Evolutionary conservation across 1,140 invertebrate genomes (phyloP).

Genomic region (Polyergus mexicanus): DNA sequence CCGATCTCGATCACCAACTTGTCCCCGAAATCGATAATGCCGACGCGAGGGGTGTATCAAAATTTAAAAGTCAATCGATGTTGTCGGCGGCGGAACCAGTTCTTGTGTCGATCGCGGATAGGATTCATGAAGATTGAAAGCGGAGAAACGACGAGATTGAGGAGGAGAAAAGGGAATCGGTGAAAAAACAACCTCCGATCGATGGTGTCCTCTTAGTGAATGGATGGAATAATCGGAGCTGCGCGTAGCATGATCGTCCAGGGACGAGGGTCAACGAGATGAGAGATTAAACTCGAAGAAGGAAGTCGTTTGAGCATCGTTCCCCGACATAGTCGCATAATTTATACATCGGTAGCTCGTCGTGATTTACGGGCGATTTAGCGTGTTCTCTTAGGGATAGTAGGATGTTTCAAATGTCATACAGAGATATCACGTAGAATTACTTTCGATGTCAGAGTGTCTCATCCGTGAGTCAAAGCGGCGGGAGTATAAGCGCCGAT

Average conservation of each 20-base stretch:
- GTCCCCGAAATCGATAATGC: conserved; percentile 54
- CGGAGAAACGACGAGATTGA: not conserved
- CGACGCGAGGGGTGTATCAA: conserved; percentile 25
- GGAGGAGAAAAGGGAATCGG: not conserved
- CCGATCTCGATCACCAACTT: not conserved
- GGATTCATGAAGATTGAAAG: conserved; percentile 38
- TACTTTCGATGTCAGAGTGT: not conserved
- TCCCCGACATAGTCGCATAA: conserved; percentile 33
- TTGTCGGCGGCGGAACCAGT: conserved; percentile 58
- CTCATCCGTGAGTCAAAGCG: conserved; percentile 21
- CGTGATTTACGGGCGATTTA: conserved; percentile 45
- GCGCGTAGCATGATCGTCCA: conserved; percentile 24
- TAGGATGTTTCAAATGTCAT: conserved; percentile 27
- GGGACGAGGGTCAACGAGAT: conserved; percentile 48
- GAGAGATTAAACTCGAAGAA: conserved; percentile 49
- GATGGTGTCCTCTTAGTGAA: conserved; percentile 56
- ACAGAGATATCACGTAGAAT: conserved; percentile 43
- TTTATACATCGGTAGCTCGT: conserved; percentile 30
- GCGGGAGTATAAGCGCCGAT: conserved; percentile 28
- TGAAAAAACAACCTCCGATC: conserved; percentile 34
- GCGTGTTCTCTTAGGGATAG: not conserved
- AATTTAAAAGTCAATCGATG: conserved; percentile 70
- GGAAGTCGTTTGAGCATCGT: conserved; percentile 26
- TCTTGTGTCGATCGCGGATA: conserved; percentile 45
- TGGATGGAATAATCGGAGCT: conserved; percentile 46